A percentile compares a stretch with the other conserved stretches of the same genome.
Conservation (phyloP, 1,140 invertebrate species). For the Bursaphelenchus mucronatus region DNA sequence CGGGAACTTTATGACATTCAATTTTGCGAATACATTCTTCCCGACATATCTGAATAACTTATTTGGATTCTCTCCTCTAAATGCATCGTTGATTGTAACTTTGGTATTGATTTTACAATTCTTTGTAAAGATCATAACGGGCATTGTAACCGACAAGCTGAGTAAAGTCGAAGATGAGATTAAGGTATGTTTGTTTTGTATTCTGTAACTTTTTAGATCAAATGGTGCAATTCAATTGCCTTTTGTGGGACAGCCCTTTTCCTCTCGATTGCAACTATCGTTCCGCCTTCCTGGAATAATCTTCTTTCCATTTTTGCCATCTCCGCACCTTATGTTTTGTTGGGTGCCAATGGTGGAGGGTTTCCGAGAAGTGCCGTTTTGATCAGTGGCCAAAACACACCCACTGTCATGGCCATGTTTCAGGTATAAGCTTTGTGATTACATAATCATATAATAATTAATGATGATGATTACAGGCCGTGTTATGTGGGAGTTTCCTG, state of each 20-base stretch:
- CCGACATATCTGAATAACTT: constrained; percentile 16
- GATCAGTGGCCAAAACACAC: constrained; percentile 32
- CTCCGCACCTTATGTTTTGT: constrained; percentile 23
- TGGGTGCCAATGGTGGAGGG: constrained; percentile 42
- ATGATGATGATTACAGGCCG: neutral
- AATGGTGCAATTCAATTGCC: constrained; percentile 24
- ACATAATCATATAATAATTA: too few relatives aligned
- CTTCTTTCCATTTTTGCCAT: constrained; percentile 23
- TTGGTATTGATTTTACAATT: constrained; percentile 21
- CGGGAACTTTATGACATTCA: constrained; percentile 25
- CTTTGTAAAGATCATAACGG: constrained; percentile 26
- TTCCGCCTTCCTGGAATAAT: constrained; percentile 17
- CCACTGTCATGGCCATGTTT: constrained; percentile 36
- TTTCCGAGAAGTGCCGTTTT: constrained; percentile 34
- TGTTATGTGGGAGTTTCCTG: constrained; percentile 32
- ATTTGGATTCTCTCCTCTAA: constrained; percentile 9
- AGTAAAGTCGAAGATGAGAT: constrained; percentile 8
- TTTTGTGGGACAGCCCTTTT: neutral
- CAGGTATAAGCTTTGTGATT: too few relatives aligned
- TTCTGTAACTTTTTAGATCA: constrained; percentile 2
- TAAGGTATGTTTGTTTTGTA: constrained; percentile 1
- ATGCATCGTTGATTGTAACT: constrained; percentile 7
- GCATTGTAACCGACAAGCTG: constrained; percentile 23
- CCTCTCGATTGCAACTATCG: too few relatives aligned
- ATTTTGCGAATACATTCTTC: constrained; percentile 32